These are phyloP conservation scores for Ophioderma brevispina DNA, from an alignment of 35 echinoderm and acorn worm species.

Conservation along the genomic window DNA sequence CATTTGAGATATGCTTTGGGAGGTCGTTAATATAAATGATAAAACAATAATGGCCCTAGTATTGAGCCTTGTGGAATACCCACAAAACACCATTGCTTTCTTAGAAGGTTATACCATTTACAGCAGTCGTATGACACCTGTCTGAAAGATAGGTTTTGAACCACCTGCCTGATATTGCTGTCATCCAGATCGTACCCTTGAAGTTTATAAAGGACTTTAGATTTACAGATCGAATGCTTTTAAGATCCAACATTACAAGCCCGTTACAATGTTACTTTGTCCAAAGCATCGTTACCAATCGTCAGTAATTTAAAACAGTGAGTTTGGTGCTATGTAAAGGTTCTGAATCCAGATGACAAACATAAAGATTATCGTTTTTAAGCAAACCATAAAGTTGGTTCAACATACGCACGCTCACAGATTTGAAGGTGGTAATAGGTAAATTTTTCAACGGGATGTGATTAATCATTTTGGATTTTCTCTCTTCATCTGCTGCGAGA, in stretches of 20 bases:
- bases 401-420: not conserved
- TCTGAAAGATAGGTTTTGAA: not conserved
- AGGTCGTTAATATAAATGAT: not conserved
- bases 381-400: not conserved
- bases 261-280: not conserved
- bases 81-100: not conserved
- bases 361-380: not conserved
- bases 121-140: not conserved
- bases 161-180: no score
- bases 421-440: no score
- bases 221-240: not conserved
- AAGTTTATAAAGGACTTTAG: not conserved
- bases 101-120: not conserved
- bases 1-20: not conserved
- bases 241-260: not conserved
- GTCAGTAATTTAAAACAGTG: not conserved
- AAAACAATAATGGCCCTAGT: not conserved
- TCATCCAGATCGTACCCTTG: not conserved
- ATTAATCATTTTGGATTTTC: no score
- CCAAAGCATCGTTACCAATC: conserved; percentile 10
- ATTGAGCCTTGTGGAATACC: not conserved
- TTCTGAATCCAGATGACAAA: not conserved
- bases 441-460: no score
- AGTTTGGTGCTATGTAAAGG: not conserved
- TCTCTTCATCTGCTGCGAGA: no score